Evolutionary conservation across 2,113 vertebrate genomes (phyloP), one percentile per base, ranked within the genome.

Genomic region (Colaptes auratus): DNA sequence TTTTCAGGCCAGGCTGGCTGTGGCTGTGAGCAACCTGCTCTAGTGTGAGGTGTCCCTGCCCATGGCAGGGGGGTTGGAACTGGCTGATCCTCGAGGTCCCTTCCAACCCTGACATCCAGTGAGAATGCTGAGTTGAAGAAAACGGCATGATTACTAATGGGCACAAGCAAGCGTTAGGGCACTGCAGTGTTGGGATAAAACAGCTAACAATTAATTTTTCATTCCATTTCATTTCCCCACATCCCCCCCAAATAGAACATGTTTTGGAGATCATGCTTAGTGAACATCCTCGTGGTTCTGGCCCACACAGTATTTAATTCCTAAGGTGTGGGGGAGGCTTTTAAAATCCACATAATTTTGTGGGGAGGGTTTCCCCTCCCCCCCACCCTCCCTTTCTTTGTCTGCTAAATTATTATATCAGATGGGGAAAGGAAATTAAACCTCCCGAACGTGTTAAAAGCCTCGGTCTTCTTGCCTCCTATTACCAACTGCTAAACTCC

Each of bases 241-340:
- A n/a, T 95, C 90, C 81, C 87, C 63, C 76, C 92, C 85, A 85
- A 85, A 93, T 93, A 53, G 95, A 97, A 96, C 95, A 86, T 94
- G 95, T 89, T 97, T 95, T 96, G 89, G 83, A 97, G 95, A 97
- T 93, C 95, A 97, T 95, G 95, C 96, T 97, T 96, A 95, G 91
- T 92, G 98, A 97, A 96, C 90, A 97, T 93, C 94, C 88, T 96
- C 82, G 44, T 97, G 96, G 97, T 97, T 97, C 86, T 97, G 96
- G 88, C 97, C 97, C 97, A 98, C 97, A 96, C 96, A 95, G 73
- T 95, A 97, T 97, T 98, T 97, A 97, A 97, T 98, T 97, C 97
- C 98, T 98, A 98, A 98, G 97, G 98, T 98, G 87, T 33, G 98
- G 98, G 95, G 98, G 98, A 97, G 96, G 97, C 39, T 96, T 97